Evolutionary conservation across 1,140 invertebrate species (phyloP), one percentile per base, ranked within the genome.

Genomic region (Armadillidium nasatum): DNA sequence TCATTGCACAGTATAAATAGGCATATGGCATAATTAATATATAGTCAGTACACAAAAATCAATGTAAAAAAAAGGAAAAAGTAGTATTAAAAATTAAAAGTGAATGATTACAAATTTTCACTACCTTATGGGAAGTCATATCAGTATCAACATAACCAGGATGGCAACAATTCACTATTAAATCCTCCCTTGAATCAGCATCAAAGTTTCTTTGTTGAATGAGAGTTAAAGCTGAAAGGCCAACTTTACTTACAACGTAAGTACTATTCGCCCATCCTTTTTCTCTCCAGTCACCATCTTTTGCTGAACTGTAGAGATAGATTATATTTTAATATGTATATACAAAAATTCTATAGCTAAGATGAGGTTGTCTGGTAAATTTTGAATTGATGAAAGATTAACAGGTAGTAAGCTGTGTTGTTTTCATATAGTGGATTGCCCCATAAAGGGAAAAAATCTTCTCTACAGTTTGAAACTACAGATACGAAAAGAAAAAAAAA

Each of bases 71-170:
- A 13, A 60, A 19, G 7, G 7, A 60, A 60, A 19, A 60, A 7
- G 19, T 2, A 60, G 11, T 3, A 60, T 4, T 60, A 60, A 60
- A 15, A 60, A 60, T 15, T 60, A 15, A 60, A 60, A 60, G n/a
- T 19, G 11, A 60, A 60, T 60, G 50, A 60, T 60, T 60, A 1
- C 2, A 60, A 60, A 60, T 33, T 33, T 33, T 33, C 6, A 33
- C 83, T 10, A 91, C 91, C 82, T 88, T 89, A 79, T 91, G 89
- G 69, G 87, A 89, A 0, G 88, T 86, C 91, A 93, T 90, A 81
- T 92, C 90, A 4, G 91, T 93, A 81, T 88, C 87, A 7, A 92
- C 91, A 84, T 90, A 91, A 0, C 88, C 88, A 44, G 87, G 73
- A 44, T 71, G 70, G 71, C 54, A 71, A 88, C 88, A 0, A 88